Evolutionary conservation across 1,140 invertebrate genomes (phyloP).

Genomic region (Leptinotarsa lineolata): DNA sequence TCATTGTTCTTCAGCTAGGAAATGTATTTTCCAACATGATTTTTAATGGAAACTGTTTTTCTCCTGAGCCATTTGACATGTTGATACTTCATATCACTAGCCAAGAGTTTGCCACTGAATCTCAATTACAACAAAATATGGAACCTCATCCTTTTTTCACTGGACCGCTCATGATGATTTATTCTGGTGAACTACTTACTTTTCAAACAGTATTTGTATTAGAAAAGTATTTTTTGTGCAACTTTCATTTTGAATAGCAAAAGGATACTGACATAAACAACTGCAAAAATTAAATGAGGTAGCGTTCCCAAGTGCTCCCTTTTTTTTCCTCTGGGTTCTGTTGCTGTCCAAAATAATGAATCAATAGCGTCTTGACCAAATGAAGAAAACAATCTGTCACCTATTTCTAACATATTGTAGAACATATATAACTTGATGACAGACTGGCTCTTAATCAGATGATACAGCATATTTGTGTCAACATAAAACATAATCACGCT

Average conservation of each 20-base stretch:
- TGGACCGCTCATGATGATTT: too few species aligned
- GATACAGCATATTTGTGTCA: constrained; percentile 98
- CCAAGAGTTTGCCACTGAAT: too few species aligned
- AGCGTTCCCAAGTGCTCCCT: constrained; percentile 84
- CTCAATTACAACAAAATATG: too few species aligned
- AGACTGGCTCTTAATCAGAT: constrained; percentile 97
- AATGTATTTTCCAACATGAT: too few species aligned
- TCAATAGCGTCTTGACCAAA: constrained; percentile 99
- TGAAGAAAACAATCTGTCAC: constrained; percentile 92
- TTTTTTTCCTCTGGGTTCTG: constrained; percentile 83
- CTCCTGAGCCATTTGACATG: too few species aligned
- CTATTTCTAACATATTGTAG: constrained; percentile 99
- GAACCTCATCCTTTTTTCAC: too few species aligned
- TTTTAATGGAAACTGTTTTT: too few species aligned
- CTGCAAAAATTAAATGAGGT: constrained; percentile 85
- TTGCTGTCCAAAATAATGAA: constrained; percentile 96
- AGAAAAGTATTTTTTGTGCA: too few species aligned
- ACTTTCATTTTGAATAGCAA: constrained; percentile 40
- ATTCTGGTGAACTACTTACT: too few species aligned
- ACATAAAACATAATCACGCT: constrained; percentile 86
- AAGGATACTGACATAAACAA: constrained; percentile 96
- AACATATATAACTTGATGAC: constrained; percentile 99
- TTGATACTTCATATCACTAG: too few species aligned
- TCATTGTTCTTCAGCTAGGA: too few species aligned
- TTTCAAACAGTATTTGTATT: too few species aligned